A percentile compares a stretch with the other conserved stretches of the same genome.
Conservation (phyloP, 2,113 vertebrate genomes). For the Nannospalax galili region DNA sequence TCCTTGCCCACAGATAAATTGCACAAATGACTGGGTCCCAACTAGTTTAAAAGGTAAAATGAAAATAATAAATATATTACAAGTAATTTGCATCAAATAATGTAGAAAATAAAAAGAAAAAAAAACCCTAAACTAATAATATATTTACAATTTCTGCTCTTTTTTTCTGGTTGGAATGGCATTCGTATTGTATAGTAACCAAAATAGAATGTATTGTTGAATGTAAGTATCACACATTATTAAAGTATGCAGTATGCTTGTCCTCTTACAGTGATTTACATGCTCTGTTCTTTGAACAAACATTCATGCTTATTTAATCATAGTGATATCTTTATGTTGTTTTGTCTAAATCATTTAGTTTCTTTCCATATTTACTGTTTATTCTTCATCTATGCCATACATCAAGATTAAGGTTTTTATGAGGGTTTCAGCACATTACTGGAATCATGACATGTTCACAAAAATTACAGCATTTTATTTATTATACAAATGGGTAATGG, state of each 20-base stretch:
- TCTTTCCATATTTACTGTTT: neutral
- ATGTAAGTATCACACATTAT: neutral
- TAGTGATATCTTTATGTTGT: neutral
- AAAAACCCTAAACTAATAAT: neutral
- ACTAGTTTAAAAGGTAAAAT: neutral
- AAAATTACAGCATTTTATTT: neutral
- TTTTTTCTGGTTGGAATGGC: neutral
- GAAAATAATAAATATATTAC: conserved; percentile 38
- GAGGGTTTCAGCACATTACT: conserved; percentile 6
- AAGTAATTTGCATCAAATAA: neutral
- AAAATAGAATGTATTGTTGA: neutral
- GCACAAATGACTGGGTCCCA: conserved; percentile 1
- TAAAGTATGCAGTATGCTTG: neutral
- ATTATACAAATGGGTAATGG: neutral
- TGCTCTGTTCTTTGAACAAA: neutral
- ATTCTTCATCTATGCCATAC: neutral
- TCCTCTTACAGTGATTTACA: neutral
- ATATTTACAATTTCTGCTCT: neutral
- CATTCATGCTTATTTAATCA: neutral
- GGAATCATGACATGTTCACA: conserved; percentile 22
- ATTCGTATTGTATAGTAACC: neutral
- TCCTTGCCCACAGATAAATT: neutral
- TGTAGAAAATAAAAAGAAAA: neutral
- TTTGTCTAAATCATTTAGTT: conserved; percentile 19
- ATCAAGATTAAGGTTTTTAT: conserved; percentile 23